A percentile compares a stretch with the other conserved stretches of the same genome.
These are phyloP conservation scores for Agrochola lychnidis DNA, from an alignment of 2,888 invertebrate species.

Conservation along the genomic window DNA sequence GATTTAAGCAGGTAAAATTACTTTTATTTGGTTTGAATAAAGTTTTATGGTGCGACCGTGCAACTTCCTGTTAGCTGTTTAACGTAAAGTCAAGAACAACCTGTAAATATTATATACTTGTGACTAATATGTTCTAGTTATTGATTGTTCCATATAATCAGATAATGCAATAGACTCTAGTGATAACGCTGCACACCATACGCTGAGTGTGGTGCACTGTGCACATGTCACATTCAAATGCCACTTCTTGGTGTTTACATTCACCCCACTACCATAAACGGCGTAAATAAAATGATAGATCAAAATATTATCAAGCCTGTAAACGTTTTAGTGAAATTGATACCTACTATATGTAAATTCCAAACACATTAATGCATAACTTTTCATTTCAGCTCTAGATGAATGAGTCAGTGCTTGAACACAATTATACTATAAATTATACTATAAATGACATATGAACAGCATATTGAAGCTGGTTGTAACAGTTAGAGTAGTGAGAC, in stretches of 20 bases:
- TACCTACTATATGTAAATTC: neutral
- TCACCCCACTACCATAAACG: neutral
- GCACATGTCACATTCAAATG: neutral
- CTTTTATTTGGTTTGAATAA: neutral
- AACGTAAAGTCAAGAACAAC: neutral
- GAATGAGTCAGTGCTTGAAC: neutral
- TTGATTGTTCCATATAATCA: neutral
- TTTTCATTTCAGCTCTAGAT: constrained; percentile 34
- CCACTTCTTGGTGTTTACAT: constrained; percentile 19
- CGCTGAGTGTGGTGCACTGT: neutral
- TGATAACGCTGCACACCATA: neutral
- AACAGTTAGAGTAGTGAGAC: constrained; percentile 60
- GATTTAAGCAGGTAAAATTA: constrained; percentile 10
- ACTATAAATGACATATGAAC: constrained; percentile 60
- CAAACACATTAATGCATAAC: neutral
- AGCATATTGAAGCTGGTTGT: constrained; percentile 49
- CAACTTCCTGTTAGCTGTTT: neutral
- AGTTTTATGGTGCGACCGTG: neutral
- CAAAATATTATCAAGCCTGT: neutral
- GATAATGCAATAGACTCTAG: neutral
- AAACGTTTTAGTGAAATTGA: neutral
- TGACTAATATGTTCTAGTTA: neutral
- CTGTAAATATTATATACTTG: neutral
- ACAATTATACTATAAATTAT: neutral
- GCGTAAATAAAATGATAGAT: neutral